Evolutionary conservation across 2,797 vertebrate genomes (phyloP).

Genomic region (Leucoraja ocellata): DNA sequence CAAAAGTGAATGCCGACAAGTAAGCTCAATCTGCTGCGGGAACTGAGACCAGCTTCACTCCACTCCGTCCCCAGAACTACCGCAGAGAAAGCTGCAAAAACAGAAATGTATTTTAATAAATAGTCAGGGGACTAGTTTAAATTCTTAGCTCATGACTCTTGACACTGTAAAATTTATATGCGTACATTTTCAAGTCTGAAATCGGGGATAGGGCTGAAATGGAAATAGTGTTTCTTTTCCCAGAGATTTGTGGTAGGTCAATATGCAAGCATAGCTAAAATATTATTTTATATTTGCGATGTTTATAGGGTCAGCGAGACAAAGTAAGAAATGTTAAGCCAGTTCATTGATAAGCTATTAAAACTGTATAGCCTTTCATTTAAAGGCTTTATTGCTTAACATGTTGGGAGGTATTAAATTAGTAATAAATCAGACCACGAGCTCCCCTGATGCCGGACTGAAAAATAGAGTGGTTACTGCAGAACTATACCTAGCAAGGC

Average conservation of each 20-base stretch:
- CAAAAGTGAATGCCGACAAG: not conserved
- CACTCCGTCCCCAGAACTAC: not conserved
- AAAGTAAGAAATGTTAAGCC: not conserved
- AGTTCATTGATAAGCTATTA: not conserved
- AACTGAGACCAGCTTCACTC: not conserved
- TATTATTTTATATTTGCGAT: not conserved
- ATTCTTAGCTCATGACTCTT: constrained; percentile 19
- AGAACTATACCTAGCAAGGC: not conserved
- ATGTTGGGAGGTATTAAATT: not conserved
- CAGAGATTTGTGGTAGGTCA: constrained; percentile 11
- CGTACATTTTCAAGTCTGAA: constrained; percentile 28
- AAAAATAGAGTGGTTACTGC: not conserved
- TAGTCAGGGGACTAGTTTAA: constrained; percentile 21
- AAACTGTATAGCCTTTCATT: not conserved
- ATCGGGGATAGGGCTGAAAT: not conserved
- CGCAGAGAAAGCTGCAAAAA: constrained; percentile 20
- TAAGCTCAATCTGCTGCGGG: not conserved
- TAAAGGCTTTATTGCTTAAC: not conserved
- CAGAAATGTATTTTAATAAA: constrained; percentile 12
- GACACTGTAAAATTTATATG: constrained; percentile 16
- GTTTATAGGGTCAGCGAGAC: not conserved
- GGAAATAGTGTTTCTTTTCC: not conserved
- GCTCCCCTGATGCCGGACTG: not conserved
- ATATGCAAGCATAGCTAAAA: not conserved
- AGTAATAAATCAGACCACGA: constrained; percentile 2